Conservation (phyloP, 2,113 vertebrate genomes). For the Cromileptes altivelis region DNA sequence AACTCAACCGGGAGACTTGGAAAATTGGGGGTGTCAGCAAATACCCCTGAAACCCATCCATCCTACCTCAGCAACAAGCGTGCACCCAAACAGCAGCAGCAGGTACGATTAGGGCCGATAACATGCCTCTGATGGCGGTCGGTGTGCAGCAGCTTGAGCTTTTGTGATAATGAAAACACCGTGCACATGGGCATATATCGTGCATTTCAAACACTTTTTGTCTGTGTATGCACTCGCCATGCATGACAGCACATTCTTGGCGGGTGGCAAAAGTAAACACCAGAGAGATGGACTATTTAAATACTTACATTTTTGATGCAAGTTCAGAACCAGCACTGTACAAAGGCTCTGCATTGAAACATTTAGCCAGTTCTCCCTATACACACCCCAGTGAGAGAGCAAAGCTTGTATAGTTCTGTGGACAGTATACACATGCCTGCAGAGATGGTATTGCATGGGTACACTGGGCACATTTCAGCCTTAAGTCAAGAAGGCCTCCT, state of each 20-base stretch:
- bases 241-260: background rate
- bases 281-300: background rate
- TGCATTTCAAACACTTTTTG: background rate
- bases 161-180: background rate
- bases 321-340: background rate
- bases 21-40: constrained; percentile 70
- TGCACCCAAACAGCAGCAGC: constrained; percentile 68
- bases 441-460: constrained; percentile 18
- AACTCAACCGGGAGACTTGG: constrained; percentile 61
- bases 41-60: constrained; percentile 58
- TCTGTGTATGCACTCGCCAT: background rate
- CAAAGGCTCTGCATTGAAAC: background rate
- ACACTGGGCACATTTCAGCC: constrained; percentile 30
- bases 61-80: constrained; percentile 65
- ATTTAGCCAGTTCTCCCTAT: background rate
- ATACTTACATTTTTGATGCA: background rate
- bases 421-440: constrained; percentile 17
- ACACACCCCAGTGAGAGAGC: background rate
- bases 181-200: background rate
- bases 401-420: background rate
- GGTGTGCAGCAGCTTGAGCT: background rate
- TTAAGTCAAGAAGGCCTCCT: background rate
- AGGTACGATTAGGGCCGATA: constrained; percentile 25
- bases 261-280: background rate
- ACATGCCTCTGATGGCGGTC: background rate